These are phyloP conservation scores for Pharmacophagus antenor DNA, from an alignment of 2,888 invertebrate species.

Conservation along the genomic window DNA sequence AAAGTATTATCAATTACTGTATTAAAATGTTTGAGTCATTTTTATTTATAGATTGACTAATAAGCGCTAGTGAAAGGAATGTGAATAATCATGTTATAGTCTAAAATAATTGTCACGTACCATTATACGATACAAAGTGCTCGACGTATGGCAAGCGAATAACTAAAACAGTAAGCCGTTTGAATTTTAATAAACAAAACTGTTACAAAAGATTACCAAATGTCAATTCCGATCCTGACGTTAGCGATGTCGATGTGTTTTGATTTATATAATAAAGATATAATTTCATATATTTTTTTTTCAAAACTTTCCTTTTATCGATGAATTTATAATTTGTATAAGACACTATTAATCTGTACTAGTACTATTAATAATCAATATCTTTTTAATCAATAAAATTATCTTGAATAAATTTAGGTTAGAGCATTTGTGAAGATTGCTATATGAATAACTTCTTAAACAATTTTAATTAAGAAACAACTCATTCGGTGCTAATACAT, in stretches of 20 bases:
- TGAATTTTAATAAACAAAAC: constrained; percentile 11
- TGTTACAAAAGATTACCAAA: constrained; percentile 16
- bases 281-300: not conserved
- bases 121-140: constrained; percentile 13
- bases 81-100: not conserved
- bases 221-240: constrained; percentile 27
- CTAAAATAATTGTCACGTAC: constrained; percentile 16
- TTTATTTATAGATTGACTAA: not conserved
- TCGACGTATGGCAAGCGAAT: constrained; percentile 25
- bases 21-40: not conserved
- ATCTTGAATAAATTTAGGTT: not conserved
- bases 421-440: not conserved
- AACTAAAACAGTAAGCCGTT: constrained; percentile 21
- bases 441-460: not conserved
- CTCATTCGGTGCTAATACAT: not conserved
- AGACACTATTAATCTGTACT: not conserved
- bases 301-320: not conserved
- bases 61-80: not conserved
- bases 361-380: too few species aligned
- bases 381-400: not conserved
- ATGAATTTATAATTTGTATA: not conserved
- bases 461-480: not conserved
- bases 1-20: not conserved
- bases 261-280: not conserved
- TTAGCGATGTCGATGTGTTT: constrained; percentile 6